Percentiles rank a stretch among this genome's conserved stretches.
These are phyloP conservation scores for Leucoraja erinaceus DNA, from an alignment of 2,113 vertebrate genomes.

Conservation along the genomic window DNA sequence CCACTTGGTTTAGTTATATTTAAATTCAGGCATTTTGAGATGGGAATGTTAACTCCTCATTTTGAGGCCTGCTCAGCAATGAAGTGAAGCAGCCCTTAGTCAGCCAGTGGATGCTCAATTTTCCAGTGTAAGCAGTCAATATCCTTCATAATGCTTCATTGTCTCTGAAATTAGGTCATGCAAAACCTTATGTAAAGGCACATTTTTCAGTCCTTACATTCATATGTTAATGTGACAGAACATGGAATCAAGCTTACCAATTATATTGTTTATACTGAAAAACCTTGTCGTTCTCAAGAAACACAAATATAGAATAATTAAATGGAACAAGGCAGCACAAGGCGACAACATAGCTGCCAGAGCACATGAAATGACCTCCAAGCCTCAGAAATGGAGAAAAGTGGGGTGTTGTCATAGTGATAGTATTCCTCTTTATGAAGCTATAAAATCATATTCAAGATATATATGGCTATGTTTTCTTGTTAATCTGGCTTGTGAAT, in stretches of 20 bases:
- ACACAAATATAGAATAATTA: not conserved
- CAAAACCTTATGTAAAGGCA: not conserved
- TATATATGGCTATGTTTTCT: not conserved
- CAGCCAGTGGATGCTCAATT: not conserved
- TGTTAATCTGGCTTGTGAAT: not conserved
- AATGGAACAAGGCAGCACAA: not conserved
- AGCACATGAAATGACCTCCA: not conserved
- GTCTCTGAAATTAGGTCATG: not conserved
- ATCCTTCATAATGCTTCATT: not conserved
- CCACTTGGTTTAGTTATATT: not conserved
- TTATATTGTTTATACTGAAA: not conserved
- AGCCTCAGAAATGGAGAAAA: not conserved
- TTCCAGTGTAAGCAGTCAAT: not conserved
- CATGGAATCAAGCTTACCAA: not conserved
- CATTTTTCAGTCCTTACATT: not conserved
- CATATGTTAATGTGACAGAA: not conserved
- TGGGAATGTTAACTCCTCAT: not conserved
- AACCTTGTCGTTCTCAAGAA: not conserved
- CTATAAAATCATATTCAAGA: not conserved
- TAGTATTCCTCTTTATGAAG: not conserved
- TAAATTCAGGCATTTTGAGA: not conserved
- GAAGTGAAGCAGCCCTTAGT: not conserved
- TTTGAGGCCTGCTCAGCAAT: not conserved
- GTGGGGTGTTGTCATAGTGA: not conserved
- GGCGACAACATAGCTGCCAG: not conserved